Base-by-base conservation (phyloP, 2,113 vertebrate genomes). In the Chaenogobius annularis region DNA sequence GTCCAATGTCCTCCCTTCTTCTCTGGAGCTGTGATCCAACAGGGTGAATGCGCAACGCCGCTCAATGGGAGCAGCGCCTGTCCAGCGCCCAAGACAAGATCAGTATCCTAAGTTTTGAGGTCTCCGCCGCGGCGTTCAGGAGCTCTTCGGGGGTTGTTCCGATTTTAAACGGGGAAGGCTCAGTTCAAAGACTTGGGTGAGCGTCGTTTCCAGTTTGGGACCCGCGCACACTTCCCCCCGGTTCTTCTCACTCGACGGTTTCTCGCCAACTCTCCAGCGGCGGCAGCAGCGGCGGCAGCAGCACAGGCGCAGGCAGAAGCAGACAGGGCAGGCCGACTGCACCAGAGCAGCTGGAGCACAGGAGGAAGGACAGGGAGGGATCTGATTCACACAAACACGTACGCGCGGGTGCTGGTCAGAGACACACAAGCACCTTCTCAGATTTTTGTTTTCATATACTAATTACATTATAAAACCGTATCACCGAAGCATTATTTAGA, bases 261-360 rank as follows among this genome's bases (percentile, higher is more conserved):
- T 78, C 73, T 77, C 54, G 47, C 77, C 52, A 66, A 72, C 69
- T 69, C 68, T 55, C n/a, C 50, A 81, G 87, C 84, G 26, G 26
- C 26, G 26, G 26, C 26, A 31, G 26, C 81, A 40, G 37, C 37
- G 12, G 44, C 85, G 67, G 77, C 83, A 83, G 80, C 73, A 81
- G 79, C 81, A 52, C 66, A 82, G 70, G 83, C 81, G 19, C 5
- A 83, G 67, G 77, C 85, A 55, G 69, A 82, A 68, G 83, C 78
- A 83, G 76, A 88, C 83, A 68, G 74, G 72, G 77, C 69, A 74
- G 86, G 68, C 83, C 79, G 80, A 88, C 76, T 83, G 88, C 85
- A 86, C 80, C 74, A 77, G 84, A 75, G 88, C 89, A 87, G 88
- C 83, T 78, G 79, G 85, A 89, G 85, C 55, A 59, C 76, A 70